Base-by-base conservation (phyloP, 2,797 vertebrate genomes). In the Okamejei kenojei region DNA sequence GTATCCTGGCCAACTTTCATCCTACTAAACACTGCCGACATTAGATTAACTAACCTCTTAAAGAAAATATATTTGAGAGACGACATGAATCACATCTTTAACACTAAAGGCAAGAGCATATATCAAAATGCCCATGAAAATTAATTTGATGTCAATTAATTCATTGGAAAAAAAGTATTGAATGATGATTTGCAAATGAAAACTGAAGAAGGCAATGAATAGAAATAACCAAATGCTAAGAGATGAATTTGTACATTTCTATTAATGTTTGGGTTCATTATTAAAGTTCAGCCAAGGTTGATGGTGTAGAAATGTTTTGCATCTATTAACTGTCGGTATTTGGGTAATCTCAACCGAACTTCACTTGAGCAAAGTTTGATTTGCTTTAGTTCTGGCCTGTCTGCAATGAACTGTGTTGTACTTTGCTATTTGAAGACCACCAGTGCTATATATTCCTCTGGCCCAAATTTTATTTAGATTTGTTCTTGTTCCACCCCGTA, bases 31-130 rank as follows among this genome's bases (percentile, higher is more conserved):
- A 32, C 82, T 86, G 58, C 6, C 61, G 65, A 88, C 65, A 88
- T 88, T 65, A 68, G n/a, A 65, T 65, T 21, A 35, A 65, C 84
- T 88, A n/a, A 68, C 65, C 61, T 88, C 84, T 65, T 35, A 21
- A 68, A 88, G 82, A 63, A 88, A 68, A 88, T 88, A 88, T 65
- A 63, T 21, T n/a, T 88, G 29, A 88, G 29, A 32, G 61, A 11
- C 23, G 58, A 61, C 54, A 61, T 84, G 26, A 65, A 35, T 7
- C 61, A 86, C 1, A 29, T 86, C 9, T 65, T 84, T 26, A n/a
- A 63, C 5, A 63, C 23, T 65, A 65, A 65, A 65, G n/a, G 15
- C 61, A 32, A 32, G 63, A 11, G 82, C 26, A 63, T 84, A 84
- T 32, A n/a, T n/a, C 61, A 29, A 65, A 32, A 0, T 88, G 26